Percentiles rank a stretch among this genome's conserved stretches.
These are phyloP conservation scores for Zhuqinia jingwanae DNA, from an alignment of 2,888 invertebrate species.

Conservation along the genomic window DNA sequence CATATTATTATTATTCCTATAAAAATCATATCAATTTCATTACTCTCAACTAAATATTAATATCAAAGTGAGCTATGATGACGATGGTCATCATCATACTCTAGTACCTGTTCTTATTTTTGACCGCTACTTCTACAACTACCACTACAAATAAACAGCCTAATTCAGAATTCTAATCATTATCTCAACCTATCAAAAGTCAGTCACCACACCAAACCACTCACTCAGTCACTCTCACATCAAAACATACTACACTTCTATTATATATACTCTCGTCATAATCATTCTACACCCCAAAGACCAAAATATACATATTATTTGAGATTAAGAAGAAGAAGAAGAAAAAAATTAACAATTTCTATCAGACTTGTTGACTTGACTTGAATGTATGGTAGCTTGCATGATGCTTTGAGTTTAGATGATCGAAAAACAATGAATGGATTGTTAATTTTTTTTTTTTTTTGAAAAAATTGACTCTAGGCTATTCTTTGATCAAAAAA, in stretches of 20 bases:
- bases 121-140: background rate
- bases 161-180: conserved; percentile 45
- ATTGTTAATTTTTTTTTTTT: conserved; percentile 51
- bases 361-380: too few species aligned
- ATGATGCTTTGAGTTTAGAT: background rate
- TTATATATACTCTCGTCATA: background rate
- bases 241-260: background rate
- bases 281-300: conserved; percentile 26
- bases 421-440: conserved; percentile 42
- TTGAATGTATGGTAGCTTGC: background rate
- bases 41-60: background rate
- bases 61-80: too few species aligned
- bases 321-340: too few species aligned
- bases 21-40: conserved; percentile 63
- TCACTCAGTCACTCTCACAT: too few species aligned
- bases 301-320: too few species aligned
- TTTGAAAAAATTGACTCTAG: too few species aligned
- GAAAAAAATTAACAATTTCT: too few species aligned
- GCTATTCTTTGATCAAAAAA: background rate
- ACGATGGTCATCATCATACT: too few species aligned
- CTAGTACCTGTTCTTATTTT: too few species aligned
- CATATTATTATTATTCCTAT: too few species aligned
- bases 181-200: conserved; percentile 14
- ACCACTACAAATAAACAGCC: background rate
- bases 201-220: conserved; percentile 24